Evolutionary conservation across 1,140 invertebrate genomes (phyloP).

Genomic region (Apis cerana): DNA sequence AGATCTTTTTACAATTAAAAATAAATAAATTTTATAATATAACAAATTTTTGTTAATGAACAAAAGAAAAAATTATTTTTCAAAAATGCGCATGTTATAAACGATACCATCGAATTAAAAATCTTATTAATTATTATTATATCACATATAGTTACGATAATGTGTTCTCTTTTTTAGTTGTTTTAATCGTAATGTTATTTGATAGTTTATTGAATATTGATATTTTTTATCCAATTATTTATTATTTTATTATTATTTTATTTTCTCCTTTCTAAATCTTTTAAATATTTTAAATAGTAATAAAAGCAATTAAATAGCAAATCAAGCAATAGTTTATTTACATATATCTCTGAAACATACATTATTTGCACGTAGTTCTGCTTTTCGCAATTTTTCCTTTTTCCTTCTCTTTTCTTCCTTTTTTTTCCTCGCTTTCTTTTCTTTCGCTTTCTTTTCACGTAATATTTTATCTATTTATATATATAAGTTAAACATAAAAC

Average conservation of each 20-base stretch:
- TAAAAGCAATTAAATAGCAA: background rate
- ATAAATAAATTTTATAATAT: background rate
- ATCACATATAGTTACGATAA: background rate
- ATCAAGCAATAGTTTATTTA: constrained; percentile 7
- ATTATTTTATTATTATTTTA: background rate
- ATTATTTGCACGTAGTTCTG: background rate
- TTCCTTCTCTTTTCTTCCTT: constrained; percentile 6
- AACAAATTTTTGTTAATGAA: background rate
- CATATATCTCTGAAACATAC: constrained; percentile 15
- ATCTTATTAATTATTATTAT: no score
- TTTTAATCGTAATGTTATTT: background rate
- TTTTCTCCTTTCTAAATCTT: background rate
- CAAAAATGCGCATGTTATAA: background rate
- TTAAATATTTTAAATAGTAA: background rate
- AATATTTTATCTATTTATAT: background rate
- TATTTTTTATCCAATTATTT: no score
- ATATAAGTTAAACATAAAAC: background rate
- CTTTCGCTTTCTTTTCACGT: constrained; percentile 6
- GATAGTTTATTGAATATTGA: background rate
- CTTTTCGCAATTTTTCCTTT: background rate
- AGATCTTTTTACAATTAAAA: background rate
- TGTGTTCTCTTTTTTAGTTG: background rate
- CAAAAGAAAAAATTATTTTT: no score
- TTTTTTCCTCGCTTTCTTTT: background rate
- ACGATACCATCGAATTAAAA: background rate